phyloP scores from a whole-genome alignment of 2,888 invertebrate species.

The Rutpela maculata region DNA sequence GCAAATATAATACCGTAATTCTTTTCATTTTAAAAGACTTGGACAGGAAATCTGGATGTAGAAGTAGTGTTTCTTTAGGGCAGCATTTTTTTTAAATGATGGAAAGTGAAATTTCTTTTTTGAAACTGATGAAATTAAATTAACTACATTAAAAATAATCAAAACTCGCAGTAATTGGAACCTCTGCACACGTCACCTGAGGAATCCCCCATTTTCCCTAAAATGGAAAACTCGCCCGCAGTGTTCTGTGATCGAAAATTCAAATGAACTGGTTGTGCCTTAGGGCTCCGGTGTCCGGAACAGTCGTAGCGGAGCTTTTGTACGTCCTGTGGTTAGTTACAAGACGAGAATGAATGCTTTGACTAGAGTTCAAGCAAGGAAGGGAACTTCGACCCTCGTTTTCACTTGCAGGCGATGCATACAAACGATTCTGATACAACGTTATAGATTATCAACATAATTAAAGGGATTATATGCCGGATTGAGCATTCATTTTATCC shows the following conservation, averaged over 20 bases:
- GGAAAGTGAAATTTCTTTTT: no score
- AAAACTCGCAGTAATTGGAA: not conserved
- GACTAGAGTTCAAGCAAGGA: conserved; percentile 29
- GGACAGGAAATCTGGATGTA: no score
- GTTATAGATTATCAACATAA: conserved; percentile 60
- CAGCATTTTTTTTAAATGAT: no score
- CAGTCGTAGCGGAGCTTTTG: conserved; percentile 39
- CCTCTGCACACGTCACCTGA: not conserved
- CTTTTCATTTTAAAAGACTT: no score
- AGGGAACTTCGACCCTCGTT: conserved; percentile 25
- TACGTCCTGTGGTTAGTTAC: conserved; percentile 55
- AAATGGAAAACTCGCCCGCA: conserved; percentile 40
- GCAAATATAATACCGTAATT: no score
- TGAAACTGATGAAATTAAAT: no score
- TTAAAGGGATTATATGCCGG: conserved; percentile 60
- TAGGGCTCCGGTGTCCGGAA: conserved; percentile 39
- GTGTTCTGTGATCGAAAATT: conserved; percentile 59
- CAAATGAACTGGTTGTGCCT: conserved; percentile 58
- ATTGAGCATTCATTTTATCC: conserved; percentile 46
- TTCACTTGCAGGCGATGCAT: conserved; percentile 33
- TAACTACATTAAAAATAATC: not conserved
- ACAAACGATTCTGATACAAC: conserved; percentile 34
- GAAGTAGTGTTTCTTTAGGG: no score
- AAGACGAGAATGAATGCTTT: conserved; percentile 44
- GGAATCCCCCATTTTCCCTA: conserved; percentile 22